These are phyloP conservation scores for Tyto alba DNA, from an alignment of 2,113 vertebrate species.

Conservation along the genomic window DNA sequence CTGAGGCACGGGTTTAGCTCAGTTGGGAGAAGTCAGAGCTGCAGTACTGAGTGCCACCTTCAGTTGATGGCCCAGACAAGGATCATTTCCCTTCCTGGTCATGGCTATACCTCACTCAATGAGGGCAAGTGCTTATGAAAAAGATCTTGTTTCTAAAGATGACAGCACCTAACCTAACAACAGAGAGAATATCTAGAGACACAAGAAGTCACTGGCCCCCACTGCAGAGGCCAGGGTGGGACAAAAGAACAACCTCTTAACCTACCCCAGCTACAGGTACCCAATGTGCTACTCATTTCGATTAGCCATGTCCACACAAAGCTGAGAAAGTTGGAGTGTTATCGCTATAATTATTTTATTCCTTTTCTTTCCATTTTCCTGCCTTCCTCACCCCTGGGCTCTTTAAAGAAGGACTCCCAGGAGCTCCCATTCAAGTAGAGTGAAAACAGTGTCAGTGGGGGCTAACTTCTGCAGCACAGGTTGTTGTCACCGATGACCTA, in stretches of 20 bases:
- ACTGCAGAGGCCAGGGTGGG: neutral
- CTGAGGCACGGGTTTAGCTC: neutral
- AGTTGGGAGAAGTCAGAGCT: neutral
- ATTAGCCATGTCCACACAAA: neutral
- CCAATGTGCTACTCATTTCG: neutral
- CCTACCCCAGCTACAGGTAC: neutral
- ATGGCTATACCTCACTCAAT: neutral
- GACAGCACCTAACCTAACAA: neutral
- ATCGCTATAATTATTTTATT: slow-evolving; percentile 13
- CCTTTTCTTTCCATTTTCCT: slow-evolving; percentile 28
- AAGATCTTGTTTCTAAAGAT: neutral
- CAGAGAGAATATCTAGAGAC: neutral
- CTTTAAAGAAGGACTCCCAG: slow-evolving; percentile 51
- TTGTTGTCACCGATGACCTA: slow-evolving; percentile 54
- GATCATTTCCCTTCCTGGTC: neutral
- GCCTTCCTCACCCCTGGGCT: slow-evolving; percentile 32
- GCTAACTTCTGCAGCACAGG: slow-evolving; percentile 38
- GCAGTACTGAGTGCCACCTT: neutral
- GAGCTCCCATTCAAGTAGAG: slow-evolving; percentile 43
- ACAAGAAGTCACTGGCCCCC: neutral
- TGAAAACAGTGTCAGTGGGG: slow-evolving; percentile 61
- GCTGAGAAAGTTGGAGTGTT: neutral
- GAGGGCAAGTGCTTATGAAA: neutral
- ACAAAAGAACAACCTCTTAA: neutral
- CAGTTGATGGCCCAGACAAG: neutral